Base-by-base conservation (phyloP, 2,797 vertebrate genomes). In the Neosalanx taihuensis region DNA sequence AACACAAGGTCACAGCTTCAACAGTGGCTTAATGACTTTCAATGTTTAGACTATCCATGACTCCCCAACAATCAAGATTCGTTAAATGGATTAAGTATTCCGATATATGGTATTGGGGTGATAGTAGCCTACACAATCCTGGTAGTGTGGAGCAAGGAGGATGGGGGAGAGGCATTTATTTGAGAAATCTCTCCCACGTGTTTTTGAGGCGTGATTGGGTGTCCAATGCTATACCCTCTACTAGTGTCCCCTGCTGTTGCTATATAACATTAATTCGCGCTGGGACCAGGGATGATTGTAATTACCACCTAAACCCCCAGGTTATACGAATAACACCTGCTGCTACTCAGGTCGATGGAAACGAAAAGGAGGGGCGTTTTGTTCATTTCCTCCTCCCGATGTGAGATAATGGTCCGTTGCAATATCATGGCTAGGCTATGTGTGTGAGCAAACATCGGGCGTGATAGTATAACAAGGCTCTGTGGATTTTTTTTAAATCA, bases 301-400 rank as follows among this genome's bases (percentile, higher is more conserved):
- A 91, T 89, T 85, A 89, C 76, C 76, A 83, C 67, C 76, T 35
- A 86, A 88, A 89, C 84, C 84, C 87, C 81, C 83, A 85, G 86
- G 81, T 90, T 87, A 76, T 64, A 80, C 67, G 74, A 88, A 86
- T 86, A 90, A 92, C 93, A 94, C 93, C 93, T 93, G 93, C 91
- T 92, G 91, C 91, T 90, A 78, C 81, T 65, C 72, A 68, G 76
- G 72, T 78, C 49, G 23, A 31, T 23, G 37, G 29, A 20, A 17
- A 26, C 20, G 30, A 59, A 63, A 20, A 71, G 87, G 84, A 87
- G 89, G 87, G 82, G 85, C 67, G 81, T 83, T 69, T 31, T 66
- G 69, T 85, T 77, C 74, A 76, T 85, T 82, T 86, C 80, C 67
- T 46, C 41, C 51, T 79, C 77, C 78, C 87, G 85, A 88, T 86